These are phyloP conservation scores for Myotis yumanensis DNA, from an alignment of 2,113 vertebrate species.

Conservation along the genomic window DNA sequence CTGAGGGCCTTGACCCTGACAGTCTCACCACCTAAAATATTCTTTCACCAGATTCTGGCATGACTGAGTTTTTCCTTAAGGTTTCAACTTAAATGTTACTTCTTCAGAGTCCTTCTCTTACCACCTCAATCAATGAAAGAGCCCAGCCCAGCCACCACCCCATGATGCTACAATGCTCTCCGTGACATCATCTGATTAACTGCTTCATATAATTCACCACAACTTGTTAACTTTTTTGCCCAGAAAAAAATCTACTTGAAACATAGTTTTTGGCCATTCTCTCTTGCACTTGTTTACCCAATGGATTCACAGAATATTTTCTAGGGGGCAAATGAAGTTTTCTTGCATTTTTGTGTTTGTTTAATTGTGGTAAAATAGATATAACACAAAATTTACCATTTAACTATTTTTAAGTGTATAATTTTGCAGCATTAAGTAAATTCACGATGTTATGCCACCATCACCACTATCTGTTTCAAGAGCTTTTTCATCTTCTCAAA, in stretches of 20 bases:
- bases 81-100: background rate
- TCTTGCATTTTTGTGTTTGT: background rate
- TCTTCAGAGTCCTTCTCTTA: background rate
- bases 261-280: background rate
- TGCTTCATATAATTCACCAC: background rate
- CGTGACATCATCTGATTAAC: background rate
- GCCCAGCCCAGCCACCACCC: background rate
- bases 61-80: background rate
- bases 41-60: background rate
- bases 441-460: background rate
- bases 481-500: background rate
- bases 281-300: background rate
- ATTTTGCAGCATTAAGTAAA: background rate
- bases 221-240: background rate
- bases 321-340: background rate
- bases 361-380: background rate
- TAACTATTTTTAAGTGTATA: background rate
- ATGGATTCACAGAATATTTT: background rate
- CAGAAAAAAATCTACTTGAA: background rate
- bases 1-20: background rate
- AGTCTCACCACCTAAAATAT: background rate
- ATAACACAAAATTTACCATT: background rate
- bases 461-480: background rate
- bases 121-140: background rate
- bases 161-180: background rate